Evolutionary conservation across 2,888 invertebrate species (phyloP), one percentile per base, ranked within the genome.

Genomic region (Clitarchus hookeri): DNA sequence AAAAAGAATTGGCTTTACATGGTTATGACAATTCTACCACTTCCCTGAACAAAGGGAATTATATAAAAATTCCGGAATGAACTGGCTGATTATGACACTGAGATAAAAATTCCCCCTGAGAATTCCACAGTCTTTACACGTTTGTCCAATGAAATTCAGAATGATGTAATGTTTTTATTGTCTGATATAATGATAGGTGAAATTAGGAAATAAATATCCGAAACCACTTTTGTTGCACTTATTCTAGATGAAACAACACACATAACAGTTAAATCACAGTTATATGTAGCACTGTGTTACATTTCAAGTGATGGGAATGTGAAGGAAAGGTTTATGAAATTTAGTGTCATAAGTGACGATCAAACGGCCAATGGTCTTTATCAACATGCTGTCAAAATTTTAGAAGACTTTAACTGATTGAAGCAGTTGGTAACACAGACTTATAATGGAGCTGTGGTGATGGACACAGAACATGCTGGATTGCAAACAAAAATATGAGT

Each of bases 391-490:
- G n/a, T 83, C 16, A 36, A 19, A 23, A 84, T 53, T 48, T n/a
- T 84, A 11, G 11, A 48, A 8, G 27, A 86, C 25, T 86, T 54
- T 79, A 48, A 87, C 26, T 86, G n/a, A 27, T 3, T 44, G 19
- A 77, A 85, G n/a, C 87, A 88, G 83, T 80, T 87, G 26, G 78
- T 87, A 44, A 87, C 86, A 53, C 87, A 87, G 84, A 87, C 87
- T 0, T 48, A 48, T 16, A 8, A 48, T 16, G 48, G 86, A 83
- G 87, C 88, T 13, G 86, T 84, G 4, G 87, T 88, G 25, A 87
- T 86, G 87, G 36, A 82, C 13, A 84, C 82, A 12, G 44, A 87
- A 25, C 53, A 77, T 16, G 86, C 84, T 83, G 87, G 87, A n/a
- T 12, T 86, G 26, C 88, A 88, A 54, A 44, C 87, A 48, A 86